Evolutionary conservation across 2,888 invertebrate genomes (phyloP).

Genomic region (Eupithecia vulgata): DNA sequence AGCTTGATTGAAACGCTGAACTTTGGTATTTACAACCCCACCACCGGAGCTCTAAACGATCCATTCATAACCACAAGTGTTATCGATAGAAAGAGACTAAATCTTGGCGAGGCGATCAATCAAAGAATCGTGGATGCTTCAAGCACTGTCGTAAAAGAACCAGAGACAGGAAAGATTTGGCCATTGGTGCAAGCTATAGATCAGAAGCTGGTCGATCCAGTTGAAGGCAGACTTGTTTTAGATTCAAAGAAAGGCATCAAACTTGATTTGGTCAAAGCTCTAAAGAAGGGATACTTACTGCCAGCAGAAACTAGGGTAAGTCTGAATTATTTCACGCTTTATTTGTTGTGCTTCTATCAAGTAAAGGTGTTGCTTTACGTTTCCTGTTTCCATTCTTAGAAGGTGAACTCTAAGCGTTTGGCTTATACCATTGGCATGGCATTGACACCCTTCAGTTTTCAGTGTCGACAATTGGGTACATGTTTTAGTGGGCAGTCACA

Average conservation of each 20-base stretch:
- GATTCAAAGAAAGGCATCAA: conserved; percentile 83
- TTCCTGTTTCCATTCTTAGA: conserved; percentile 76
- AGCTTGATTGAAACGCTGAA: conserved; percentile 91
- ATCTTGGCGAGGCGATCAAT: conserved; percentile 89
- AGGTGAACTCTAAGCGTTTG: conserved; percentile 78
- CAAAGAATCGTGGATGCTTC: conserved; percentile 92
- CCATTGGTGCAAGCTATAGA: conserved; percentile 91
- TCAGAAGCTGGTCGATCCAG: conserved; percentile 88
- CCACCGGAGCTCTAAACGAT: conserved; percentile 92
- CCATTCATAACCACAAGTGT: conserved; percentile 90
- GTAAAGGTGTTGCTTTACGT: conserved; percentile 80
- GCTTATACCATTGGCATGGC: conserved; percentile 81
- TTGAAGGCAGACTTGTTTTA: conserved; percentile 87
- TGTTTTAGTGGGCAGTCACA: conserved; percentile 60
- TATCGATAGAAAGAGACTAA: conserved; percentile 89
- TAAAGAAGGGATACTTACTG: conserved; percentile 93
- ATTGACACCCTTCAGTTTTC: conserved; percentile 71
- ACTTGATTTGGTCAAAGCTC: conserved; percentile 92
- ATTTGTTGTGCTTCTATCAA: conserved; percentile 73
- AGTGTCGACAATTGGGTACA: conserved; percentile 62
- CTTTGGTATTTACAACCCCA: conserved; percentile 92
- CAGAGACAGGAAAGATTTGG: conserved; percentile 89
- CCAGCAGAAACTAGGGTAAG: conserved; percentile 97
- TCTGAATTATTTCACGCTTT: conserved; percentile 60
- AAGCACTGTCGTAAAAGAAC: conserved; percentile 93